Percentiles rank a stretch among this genome's conserved stretches.
Evolutionary conservation across 2,797 vertebrate genomes (phyloP).

Genomic region (Brachymystax lenok): DNA sequence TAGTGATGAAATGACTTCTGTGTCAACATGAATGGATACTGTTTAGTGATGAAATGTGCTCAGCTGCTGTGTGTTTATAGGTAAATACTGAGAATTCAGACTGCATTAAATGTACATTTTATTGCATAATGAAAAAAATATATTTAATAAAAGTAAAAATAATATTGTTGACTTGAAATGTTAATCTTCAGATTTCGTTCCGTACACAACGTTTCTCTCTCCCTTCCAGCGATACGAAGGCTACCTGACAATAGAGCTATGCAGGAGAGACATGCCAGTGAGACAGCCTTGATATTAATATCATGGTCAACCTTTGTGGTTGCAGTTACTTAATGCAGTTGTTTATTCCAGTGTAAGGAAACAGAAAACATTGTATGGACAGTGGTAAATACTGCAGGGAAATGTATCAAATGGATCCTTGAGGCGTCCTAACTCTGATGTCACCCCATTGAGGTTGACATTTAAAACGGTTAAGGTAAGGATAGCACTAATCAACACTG

Average conservation of each 20-base stretch:
- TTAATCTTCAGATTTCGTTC: neutral
- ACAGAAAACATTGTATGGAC: neutral
- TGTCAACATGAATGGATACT: constrained; percentile 66
- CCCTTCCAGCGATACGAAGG: neutral
- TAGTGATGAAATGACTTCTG: constrained; percentile 47
- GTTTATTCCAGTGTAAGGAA: neutral
- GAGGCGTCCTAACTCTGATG: too few relatives aligned
- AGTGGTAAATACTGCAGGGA: neutral
- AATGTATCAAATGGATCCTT: too few relatives aligned
- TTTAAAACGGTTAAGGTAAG: too few relatives aligned
- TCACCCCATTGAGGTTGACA: too few relatives aligned
- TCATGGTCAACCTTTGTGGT: neutral
- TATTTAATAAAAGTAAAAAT: neutral
- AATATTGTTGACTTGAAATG: neutral
- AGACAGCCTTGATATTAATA: neutral
- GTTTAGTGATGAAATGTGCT: constrained; percentile 77
- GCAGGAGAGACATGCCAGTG: neutral
- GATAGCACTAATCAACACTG: too few relatives aligned
- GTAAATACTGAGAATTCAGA: neutral
- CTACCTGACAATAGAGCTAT: neutral
- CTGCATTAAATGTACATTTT: neutral
- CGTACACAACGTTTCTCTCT: neutral
- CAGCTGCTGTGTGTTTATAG: constrained; percentile 52
- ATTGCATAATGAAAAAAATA: neutral
- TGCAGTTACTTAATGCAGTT: neutral